A percentile compares a stretch with the other conserved stretches of the same genome.
Evolutionary conservation across 2,888 invertebrate genomes (phyloP).

Genomic region (Phania funesta): DNA sequence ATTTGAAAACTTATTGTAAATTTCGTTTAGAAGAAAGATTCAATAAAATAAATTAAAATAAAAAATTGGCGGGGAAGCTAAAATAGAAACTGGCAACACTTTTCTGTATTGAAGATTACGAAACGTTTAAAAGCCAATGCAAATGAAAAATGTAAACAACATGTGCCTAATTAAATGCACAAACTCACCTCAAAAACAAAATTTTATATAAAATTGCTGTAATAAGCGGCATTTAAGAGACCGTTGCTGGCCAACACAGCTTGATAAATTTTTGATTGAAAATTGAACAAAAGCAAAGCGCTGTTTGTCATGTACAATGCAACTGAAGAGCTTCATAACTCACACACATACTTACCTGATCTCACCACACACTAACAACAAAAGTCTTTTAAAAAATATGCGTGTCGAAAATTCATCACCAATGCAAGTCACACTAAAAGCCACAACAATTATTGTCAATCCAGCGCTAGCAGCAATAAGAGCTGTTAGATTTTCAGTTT

Average conservation of each 20-base stretch:
- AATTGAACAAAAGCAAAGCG: background rate
- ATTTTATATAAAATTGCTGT: background rate
- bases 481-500: constrained; percentile 17
- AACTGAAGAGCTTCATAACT: background rate
- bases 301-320: background rate
- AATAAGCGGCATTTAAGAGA: background rate
- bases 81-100: too few relatives aligned
- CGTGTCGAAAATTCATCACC: constrained; percentile 62
- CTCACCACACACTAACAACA: background rate
- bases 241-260: background rate
- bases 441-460: constrained; percentile 43
- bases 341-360: background rate
- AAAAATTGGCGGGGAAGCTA: too few relatives aligned
- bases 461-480: constrained; percentile 42
- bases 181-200: constrained; percentile 17
- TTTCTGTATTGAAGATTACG: background rate
- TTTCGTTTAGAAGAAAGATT: too few relatives aligned
- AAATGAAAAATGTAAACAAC: constrained; percentile 45
- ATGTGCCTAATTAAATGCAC: constrained; percentile 8
- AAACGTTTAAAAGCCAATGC: background rate
- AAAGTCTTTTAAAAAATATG: constrained; percentile 17
- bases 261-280: constrained; percentile 14
- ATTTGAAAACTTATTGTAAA: too few relatives aligned
- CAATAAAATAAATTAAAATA: too few relatives aligned
- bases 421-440: constrained; percentile 53